Conservation (phyloP, 2,888 invertebrate species). For the Drosophila mimetica region DNA sequence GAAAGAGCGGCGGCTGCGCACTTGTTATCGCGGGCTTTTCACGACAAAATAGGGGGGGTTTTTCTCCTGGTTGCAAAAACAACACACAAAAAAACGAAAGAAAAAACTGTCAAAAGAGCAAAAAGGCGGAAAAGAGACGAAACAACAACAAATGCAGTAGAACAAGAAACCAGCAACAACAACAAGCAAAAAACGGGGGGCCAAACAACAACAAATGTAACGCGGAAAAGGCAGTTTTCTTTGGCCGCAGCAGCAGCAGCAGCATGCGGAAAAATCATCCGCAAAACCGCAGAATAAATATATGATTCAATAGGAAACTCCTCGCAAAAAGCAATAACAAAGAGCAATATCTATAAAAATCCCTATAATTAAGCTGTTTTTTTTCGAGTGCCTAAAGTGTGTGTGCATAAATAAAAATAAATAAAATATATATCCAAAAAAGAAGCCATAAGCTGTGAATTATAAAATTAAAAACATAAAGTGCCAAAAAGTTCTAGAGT, state of each 20-base stretch:
- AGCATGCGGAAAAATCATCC: slow-evolving; percentile 30
- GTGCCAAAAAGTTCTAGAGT: slow-evolving; percentile 1
- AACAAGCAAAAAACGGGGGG: slow-evolving; percentile 32
- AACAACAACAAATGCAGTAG: slow-evolving; percentile 46
- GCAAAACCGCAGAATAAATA: slow-evolving; percentile 15
- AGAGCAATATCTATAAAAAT: slow-evolving; percentile 27
- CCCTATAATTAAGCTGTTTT: slow-evolving; percentile 3
- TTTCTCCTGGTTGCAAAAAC: not conserved
- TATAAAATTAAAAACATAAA: not conserved
- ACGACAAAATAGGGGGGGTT: not conserved
- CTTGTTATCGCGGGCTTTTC: slow-evolving; percentile 8
- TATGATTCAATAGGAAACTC: slow-evolving; percentile 9
- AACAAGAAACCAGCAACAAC: slow-evolving; percentile 21
- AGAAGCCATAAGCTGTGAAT: not conserved
- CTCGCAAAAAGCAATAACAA: slow-evolving; percentile 1
- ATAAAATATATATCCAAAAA: not conserved
- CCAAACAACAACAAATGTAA: slow-evolving; percentile 42
- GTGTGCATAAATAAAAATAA: slow-evolving; percentile 1
- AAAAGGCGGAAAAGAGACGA: slow-evolving; percentile 45
- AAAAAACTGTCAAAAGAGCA: slow-evolving; percentile 64
- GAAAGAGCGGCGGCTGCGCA: slow-evolving; percentile 30
- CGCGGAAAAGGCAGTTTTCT: slow-evolving; percentile 37
- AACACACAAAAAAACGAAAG: too few relatives aligned
- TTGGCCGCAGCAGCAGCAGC: slow-evolving; percentile 49
- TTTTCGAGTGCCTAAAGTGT: slow-evolving; percentile 9